Percentiles rank a stretch among this genome's conserved stretches.
These are phyloP conservation scores for Chelidonichthys spinosus DNA, from an alignment of 2,797 vertebrate genomes.

Conservation along the genomic window DNA sequence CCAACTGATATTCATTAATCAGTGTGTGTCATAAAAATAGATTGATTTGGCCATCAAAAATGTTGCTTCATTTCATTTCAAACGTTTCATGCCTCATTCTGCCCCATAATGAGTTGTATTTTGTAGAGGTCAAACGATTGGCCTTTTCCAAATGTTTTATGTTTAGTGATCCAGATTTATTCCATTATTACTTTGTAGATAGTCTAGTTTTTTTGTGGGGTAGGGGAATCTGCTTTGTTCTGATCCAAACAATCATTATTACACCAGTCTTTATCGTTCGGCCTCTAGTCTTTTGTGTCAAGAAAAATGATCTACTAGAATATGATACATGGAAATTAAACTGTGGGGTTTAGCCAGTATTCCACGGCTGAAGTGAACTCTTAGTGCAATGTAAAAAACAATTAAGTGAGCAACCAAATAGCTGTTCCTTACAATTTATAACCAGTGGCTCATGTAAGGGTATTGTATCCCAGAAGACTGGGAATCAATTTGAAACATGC, in stretches of 20 bases:
- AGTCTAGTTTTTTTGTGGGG: no score
- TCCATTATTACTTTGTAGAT: no score
- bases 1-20: constrained; percentile 33
- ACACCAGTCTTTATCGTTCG: no score
- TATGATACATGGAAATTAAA: constrained; percentile 9
- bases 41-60: constrained; percentile 27
- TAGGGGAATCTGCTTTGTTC: no score
- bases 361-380: constrained; percentile 12
- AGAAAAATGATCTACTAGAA: not conserved
- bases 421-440: constrained; percentile 10
- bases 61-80: constrained; percentile 29
- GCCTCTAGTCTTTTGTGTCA: no score
- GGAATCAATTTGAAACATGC: not conserved
- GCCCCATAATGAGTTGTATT: constrained; percentile 35
- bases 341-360: not conserved
- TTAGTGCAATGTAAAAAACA: constrained; percentile 7
- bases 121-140: not conserved
- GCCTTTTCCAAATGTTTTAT: no score
- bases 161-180: no score
- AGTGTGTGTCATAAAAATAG: constrained; percentile 18
- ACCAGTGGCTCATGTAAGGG: not conserved
- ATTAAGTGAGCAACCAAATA: constrained; percentile 24
- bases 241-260: no score
- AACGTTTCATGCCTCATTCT: constrained; percentile 29
- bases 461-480: not conserved